Evolutionary conservation across 2,113 vertebrate genomes (phyloP), one percentile per base, ranked within the genome.

Genomic region (Pao palembangensis): DNA sequence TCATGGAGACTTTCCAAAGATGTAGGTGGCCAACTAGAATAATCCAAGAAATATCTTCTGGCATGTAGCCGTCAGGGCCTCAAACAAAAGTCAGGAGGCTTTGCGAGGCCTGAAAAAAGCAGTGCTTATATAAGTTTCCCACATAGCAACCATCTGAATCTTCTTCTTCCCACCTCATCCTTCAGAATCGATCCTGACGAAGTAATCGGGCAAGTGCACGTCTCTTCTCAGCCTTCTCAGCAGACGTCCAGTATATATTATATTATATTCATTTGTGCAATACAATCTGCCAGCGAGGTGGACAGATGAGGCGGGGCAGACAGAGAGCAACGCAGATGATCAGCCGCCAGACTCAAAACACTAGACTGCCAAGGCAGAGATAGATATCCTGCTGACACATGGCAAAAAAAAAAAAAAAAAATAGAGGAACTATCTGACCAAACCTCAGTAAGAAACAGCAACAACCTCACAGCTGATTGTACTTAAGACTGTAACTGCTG

Each of bases 301-400:
- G 53, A 57, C 20, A 51, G 52, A 71, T 76, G 16, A 34, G 31
- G 31, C 6, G 31, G 31, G 31, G 31, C 3, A 28, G 25, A 28
- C 25, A 28, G 25, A 28, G 25, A 28, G 25, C 25, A 64, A 61
- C 75, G 67, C 34, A 49, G 11, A 53, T 41, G 61, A 62, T 12
- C 14, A 64, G 56, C 1, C 6, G 50, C 52, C 72, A 60, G 25
- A 42, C 53, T 51, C 21, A 20, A 51, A 70, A 71, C 52, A 47
- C 31, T 4, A 38, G 58, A 65, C 75, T 68, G 75, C 87, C 79
- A 69, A 80, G 80, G 86, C 76, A 77, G 64, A 80, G 81, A 76
- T 34, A 80, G 81, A 77, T 38, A 42, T 72, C 55, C 38, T 73
- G 80, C 87, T 82, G 86, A 85, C 76, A 8, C 42, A 13, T 57